Evolutionary conservation across 2,888 invertebrate species (phyloP).

Genomic region (Trileptium ribeirensis): DNA sequence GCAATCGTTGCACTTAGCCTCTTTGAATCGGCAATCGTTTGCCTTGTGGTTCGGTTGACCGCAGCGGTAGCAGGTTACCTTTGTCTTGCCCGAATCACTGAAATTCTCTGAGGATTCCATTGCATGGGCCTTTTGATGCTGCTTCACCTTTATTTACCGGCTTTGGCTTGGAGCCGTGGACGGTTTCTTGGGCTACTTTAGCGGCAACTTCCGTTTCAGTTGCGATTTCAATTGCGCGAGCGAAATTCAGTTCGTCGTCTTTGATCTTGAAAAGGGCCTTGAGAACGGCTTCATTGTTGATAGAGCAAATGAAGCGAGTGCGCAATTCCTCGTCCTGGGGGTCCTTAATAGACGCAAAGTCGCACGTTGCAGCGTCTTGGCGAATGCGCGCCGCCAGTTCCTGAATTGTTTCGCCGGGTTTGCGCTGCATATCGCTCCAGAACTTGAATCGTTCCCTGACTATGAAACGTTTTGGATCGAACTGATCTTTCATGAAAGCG

Average conservation of each 20-base stretch:
- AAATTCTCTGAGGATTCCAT: no score
- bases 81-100: no score
- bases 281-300: slow-evolving; percentile 30
- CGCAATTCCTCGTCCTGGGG: background rate
- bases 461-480: no score
- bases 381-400: no score
- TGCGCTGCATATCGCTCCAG: no score
- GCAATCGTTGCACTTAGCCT: background rate
- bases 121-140: no score
- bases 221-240: slow-evolving; percentile 31
- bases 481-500: no score
- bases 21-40: background rate
- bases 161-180: background rate
- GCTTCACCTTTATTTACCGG: no score
- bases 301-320: slow-evolving; percentile 26
- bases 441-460: no score
- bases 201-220: slow-evolving; percentile 34
- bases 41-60: background rate
- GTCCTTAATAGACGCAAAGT: slow-evolving; percentile 25
- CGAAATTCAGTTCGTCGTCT: slow-evolving; percentile 30
- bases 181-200: slow-evolving; percentile 7
- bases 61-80: background rate
- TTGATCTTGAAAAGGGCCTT: slow-evolving; percentile 34
- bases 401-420: no score
- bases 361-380: slow-evolving; percentile 30